A percentile compares a stretch with the other conserved stretches of the same genome.
Evolutionary conservation across 2,113 vertebrate genomes (phyloP).

Genomic region (Enhydra lutris): DNA sequence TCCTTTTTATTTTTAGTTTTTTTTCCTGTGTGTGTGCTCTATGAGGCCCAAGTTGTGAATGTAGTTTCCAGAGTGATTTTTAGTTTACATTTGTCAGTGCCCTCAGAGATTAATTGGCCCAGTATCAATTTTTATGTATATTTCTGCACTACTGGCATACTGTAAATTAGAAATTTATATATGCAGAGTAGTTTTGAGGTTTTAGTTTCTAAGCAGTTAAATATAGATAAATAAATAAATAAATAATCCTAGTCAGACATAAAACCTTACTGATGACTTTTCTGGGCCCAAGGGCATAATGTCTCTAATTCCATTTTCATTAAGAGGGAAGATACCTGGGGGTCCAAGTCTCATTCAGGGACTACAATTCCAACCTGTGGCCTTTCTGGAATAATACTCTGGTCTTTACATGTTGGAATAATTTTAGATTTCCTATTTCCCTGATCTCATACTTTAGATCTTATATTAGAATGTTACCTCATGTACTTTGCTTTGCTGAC

Average conservation of each 20-base stretch:
- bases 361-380: background rate
- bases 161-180: background rate
- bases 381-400: background rate
- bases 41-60: background rate
- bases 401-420: background rate
- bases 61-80: background rate
- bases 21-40: background rate
- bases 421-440: background rate
- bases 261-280: background rate
- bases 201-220: background rate
- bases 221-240: background rate
- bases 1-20: background rate
- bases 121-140: background rate
- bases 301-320: conserved; percentile 5
- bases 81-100: background rate
- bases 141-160: background rate
- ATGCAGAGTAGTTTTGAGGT: background rate
- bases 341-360: background rate
- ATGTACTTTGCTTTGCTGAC: background rate
- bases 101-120: background rate
- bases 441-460: background rate
- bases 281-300: background rate
- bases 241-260: background rate
- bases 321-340: background rate
- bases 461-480: background rate